Percentiles rank a stretch among this genome's conserved stretches.
Conservation (phyloP, 1,140 invertebrate species). For the Lasaia peninsularis region DNA sequence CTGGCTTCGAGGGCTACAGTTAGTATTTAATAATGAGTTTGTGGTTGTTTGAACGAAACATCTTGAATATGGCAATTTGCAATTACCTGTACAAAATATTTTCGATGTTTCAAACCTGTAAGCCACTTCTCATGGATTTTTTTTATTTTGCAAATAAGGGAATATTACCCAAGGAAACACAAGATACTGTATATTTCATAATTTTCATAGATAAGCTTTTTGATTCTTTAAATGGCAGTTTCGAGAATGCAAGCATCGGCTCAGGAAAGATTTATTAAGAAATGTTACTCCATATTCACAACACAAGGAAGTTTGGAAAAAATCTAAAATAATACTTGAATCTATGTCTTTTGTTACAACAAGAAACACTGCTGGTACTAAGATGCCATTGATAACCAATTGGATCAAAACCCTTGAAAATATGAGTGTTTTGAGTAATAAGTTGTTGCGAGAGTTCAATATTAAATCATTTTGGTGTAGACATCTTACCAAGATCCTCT, state of each 20-base stretch:
- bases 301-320: not conserved
- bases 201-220: slow-evolving; percentile 26
- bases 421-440: not conserved
- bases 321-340: slow-evolving; percentile 15
- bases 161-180: not conserved
- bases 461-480: not conserved
- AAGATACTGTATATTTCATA: slow-evolving; percentile 14
- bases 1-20: no score
- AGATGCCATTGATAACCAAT: not conserved
- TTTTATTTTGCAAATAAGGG: slow-evolving; percentile 2
- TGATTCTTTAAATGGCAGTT: slow-evolving; percentile 21
- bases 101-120: no score
- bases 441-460: not conserved
- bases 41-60: no score
- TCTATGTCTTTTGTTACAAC: slow-evolving; percentile 14
- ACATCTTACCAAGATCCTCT: slow-evolving; percentile 1
- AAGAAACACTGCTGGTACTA: not conserved
- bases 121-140: no score
- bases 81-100: no score
- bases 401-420: slow-evolving; percentile 13
- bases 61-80: no score
- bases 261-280: slow-evolving; percentile 13
- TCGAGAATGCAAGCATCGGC: slow-evolving; percentile 15
- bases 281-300: slow-evolving; percentile 16
- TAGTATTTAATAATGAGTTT: no score